Evolutionary conservation across 2,888 invertebrate genomes (phyloP), one percentile per base, ranked within the genome.

Genomic region (Dyspetes luteomarginatus): DNA sequence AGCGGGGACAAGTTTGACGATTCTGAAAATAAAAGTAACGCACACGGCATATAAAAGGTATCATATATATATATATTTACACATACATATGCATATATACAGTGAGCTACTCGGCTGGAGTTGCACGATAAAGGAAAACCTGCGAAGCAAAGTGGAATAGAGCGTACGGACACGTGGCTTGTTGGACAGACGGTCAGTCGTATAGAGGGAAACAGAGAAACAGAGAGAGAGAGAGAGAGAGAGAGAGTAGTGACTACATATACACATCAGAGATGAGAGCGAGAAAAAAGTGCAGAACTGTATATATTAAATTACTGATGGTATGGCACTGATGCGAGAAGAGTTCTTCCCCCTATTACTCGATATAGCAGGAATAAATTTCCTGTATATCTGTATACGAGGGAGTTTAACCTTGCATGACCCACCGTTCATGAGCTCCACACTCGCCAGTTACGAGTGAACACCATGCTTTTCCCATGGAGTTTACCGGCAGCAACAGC

Each of bases 331-430:
- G 71, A 71, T 80, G 72, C 55, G 76, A 62, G 72, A 76, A 69
- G 69, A 65, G 26, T 71, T 74, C 52, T 74, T 74, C 55, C 77
- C 58, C n/a, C 73, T 45, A 60, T 78, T 74, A 74, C 73, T 52
- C 81, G 81, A 81, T 78, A n/a, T n/a, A 78, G 74, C n/a, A 12
- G 69, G 72, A 81, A 81, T 78, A 77, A 78, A 81, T 81, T 74
- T 78, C 45, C 74, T 17, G 74, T 58, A 60, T 74, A 78, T 36
- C 74, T 17, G 74, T 58, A 60, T 74, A 78, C 68, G 77, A 73
- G 81, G 74, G 77, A 81, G 81, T 81, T 81, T 81, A 81, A 81
- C 81, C 78, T 81, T 74, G 68, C 81, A 58, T 81, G 81, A 81
- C 81, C 81, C n/a, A n/a, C n/a, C 78, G 72, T 58, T 81, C 73